Conservation (phyloP, 2,113 vertebrate species). For the Choloepus hoffmanni region DNA sequence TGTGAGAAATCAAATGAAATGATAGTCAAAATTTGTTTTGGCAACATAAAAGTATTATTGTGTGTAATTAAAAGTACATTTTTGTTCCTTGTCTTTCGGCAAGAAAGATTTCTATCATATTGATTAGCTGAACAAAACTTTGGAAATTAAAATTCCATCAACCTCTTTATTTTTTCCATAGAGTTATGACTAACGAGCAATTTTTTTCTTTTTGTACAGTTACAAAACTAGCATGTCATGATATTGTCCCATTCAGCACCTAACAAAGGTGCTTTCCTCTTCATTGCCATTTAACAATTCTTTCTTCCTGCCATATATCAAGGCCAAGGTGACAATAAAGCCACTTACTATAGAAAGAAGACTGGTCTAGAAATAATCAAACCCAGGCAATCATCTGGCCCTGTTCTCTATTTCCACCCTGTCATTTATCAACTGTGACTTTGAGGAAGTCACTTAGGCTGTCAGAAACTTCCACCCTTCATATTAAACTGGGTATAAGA, state of each 20-base stretch:
- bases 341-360: not conserved
- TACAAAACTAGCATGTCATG: not conserved
- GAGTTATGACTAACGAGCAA: not conserved
- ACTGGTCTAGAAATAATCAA: not conserved
- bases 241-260: fast-evolving
- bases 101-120: not conserved
- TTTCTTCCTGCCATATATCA: not conserved
- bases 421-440: not conserved
- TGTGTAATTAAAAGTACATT: not conserved
- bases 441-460: not conserved
- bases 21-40: not conserved
- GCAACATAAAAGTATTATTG: not conserved
- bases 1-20: not conserved
- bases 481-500: not conserved
- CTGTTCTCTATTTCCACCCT: fast-evolving
- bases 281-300: not conserved
- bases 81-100: not conserved
- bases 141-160: not conserved
- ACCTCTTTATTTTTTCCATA: not conserved
- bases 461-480: not conserved
- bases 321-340: not conserved
- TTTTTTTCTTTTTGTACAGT: not conserved
- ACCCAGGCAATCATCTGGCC: not conserved
- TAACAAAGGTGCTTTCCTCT: not conserved
- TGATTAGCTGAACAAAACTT: not conserved